phyloP scores from a whole-genome alignment of 2,113 vertebrate species.

The Lucifuga dentata region DNA sequence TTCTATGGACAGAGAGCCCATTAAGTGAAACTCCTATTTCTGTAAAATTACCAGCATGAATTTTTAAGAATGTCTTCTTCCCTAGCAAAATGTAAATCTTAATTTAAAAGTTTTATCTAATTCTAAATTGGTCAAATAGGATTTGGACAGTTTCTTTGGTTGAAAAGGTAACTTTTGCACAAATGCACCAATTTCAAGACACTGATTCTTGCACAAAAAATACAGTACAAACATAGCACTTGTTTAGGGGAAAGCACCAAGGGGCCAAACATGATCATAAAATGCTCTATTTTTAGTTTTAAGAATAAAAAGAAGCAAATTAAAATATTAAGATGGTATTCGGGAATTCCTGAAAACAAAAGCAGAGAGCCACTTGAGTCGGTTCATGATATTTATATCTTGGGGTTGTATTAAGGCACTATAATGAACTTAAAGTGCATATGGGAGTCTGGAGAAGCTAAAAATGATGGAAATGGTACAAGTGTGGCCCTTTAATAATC shows the following conservation, averaged over 20 bases:
- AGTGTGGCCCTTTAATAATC: slow-evolving; percentile 23
- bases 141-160: slow-evolving; percentile 49
- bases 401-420: slow-evolving; percentile 73
- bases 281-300: slow-evolving; percentile 17
- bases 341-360: slow-evolving; percentile 18
- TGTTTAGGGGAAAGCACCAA: slow-evolving; percentile 6
- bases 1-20: slow-evolving; percentile 13
- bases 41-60: slow-evolving; percentile 16
- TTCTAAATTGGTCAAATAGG: slow-evolving; percentile 11
- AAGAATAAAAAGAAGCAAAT: too few species aligned
- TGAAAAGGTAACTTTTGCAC: slow-evolving; percentile 21
- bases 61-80: slow-evolving; percentile 10
- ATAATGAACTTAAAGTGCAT: slow-evolving; percentile 74
- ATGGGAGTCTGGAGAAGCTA: slow-evolving; percentile 39
- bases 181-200: neutral
- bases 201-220: slow-evolving; percentile 14
- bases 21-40: slow-evolving; percentile 20
- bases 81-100: slow-evolving; percentile 22
- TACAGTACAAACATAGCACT: slow-evolving; percentile 23
- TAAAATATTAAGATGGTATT: too few species aligned
- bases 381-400: slow-evolving; percentile 26
- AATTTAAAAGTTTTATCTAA: neutral
- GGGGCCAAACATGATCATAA: neutral
- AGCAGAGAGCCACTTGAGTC: slow-evolving; percentile 17
- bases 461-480: neutral